Evolutionary conservation across 2,888 invertebrate genomes (phyloP).

Genomic region (Agrenia bidenticulata): DNA sequence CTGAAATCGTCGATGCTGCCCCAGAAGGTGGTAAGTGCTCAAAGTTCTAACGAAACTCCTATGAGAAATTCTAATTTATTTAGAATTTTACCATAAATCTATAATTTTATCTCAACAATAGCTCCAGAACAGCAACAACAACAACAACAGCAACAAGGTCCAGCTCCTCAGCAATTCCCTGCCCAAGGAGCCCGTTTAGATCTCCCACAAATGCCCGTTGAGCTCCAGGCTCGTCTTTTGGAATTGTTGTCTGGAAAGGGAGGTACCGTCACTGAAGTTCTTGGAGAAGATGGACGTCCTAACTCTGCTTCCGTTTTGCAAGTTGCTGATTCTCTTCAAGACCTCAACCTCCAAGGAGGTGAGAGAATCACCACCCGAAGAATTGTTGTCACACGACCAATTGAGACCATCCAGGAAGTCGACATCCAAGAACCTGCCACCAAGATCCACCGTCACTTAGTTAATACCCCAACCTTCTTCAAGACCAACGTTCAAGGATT

Average conservation of each 20-base stretch:
- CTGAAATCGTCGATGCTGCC: slow-evolving; percentile 12
- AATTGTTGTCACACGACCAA: slow-evolving; percentile 65
- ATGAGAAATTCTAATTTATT: no score
- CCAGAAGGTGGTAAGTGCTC: not conserved
- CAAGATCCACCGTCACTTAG: slow-evolving; percentile 62
- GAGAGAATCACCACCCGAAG: slow-evolving; percentile 64
- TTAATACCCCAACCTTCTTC: slow-evolving; percentile 62
- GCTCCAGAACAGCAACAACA: slow-evolving; percentile 24
- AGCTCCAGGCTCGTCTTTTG: slow-evolving; percentile 59
- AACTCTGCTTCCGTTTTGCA: slow-evolving; percentile 57
- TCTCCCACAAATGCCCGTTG: slow-evolving; percentile 50
- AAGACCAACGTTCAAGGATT: slow-evolving; percentile 59
- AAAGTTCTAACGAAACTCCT: no score
- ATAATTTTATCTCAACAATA: no score
- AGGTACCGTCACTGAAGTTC: slow-evolving; percentile 56
- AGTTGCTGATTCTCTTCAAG: slow-evolving; percentile 62
- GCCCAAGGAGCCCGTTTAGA: slow-evolving; percentile 45
- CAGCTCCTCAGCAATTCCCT: slow-evolving; percentile 46
- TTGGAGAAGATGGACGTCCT: slow-evolving; percentile 56
- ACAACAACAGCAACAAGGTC: slow-evolving; percentile 32
- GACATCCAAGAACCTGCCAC: slow-evolving; percentile 63
- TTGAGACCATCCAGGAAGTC: slow-evolving; percentile 64
- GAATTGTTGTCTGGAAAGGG: slow-evolving; percentile 60
- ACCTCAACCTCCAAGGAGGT: slow-evolving; percentile 59
- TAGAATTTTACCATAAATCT: no score